phyloP scores from a whole-genome alignment of 2,797 vertebrate genomes.

The Mus minutoides region DNA sequence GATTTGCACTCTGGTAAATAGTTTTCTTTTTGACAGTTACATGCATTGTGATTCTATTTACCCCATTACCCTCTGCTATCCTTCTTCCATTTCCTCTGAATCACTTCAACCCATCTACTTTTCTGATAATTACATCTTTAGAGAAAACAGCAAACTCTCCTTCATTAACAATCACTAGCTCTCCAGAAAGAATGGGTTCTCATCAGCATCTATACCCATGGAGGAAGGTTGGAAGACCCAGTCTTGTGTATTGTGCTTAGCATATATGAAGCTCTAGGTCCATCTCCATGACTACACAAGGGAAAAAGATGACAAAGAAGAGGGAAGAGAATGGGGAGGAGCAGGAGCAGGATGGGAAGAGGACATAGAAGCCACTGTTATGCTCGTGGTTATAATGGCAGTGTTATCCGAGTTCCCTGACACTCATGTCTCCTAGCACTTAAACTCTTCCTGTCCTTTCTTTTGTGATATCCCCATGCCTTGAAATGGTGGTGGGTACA shows the following conservation, averaged over 20 bases:
- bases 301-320: too few species aligned
- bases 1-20: neutral
- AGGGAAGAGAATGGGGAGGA: neutral
- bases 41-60: neutral
- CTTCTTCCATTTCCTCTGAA: neutral
- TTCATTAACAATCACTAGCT: too few species aligned
- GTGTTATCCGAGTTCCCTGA: neutral
- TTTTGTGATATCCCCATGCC: neutral
- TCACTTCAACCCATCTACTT: neutral
- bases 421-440: neutral
- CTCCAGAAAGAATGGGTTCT: neutral
- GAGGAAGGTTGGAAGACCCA: neutral
- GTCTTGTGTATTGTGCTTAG: neutral
- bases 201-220: neutral
- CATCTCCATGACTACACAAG: neutral
- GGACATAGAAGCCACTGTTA: too few species aligned
- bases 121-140: neutral
- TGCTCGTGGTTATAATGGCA: neutral
- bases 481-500: neutral
- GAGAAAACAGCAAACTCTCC: neutral
- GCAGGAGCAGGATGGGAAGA: neutral
- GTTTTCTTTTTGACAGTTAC: neutral
- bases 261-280: neutral
- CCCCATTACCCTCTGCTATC: neutral
- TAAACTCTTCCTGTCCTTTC: neutral